Conservation (phyloP, 2,888 invertebrate species). For the Gisinianus flammeolus region DNA sequence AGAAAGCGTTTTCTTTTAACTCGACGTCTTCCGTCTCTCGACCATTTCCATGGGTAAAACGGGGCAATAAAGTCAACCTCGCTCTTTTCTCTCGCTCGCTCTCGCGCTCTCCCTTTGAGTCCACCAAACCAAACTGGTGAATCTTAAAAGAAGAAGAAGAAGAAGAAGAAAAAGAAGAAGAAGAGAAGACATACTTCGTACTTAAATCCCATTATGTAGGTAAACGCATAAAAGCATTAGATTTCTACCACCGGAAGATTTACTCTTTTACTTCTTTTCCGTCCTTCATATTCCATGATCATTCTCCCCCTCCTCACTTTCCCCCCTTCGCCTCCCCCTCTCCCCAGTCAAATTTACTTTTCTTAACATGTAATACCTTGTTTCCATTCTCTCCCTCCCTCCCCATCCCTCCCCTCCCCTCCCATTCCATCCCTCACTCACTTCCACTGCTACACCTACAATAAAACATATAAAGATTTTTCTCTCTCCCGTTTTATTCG, state of each 20-base stretch:
- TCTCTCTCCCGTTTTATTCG: too few relatives aligned
- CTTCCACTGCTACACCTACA: too few relatives aligned
- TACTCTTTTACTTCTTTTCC: neutral
- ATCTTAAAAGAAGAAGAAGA: neutral
- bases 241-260: slow-evolving; percentile 7
- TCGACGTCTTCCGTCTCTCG: neutral
- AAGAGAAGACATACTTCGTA: neutral
- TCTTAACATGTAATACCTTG: neutral
- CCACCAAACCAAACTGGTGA: neutral
- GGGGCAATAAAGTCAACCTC: slow-evolving; percentile 11
- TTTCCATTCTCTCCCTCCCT: too few relatives aligned
- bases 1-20: slow-evolving; percentile 3
- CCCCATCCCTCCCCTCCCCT: too few relatives aligned
- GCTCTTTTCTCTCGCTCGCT: neutral
- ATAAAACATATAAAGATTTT: too few relatives aligned
- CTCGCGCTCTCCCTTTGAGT: neutral
- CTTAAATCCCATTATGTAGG: slow-evolving; percentile 16
- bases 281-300: neutral
- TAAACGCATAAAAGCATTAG: neutral
- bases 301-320: neutral
- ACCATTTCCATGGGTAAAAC: neutral
- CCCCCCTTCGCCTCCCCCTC: neutral
- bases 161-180: neutral
- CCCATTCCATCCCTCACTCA: too few relatives aligned
- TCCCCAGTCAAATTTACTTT: neutral